A percentile compares a stretch with the other conserved stretches of the same genome.
phyloP scores from a whole-genome alignment of 2,113 vertebrate species.

The Nesogale talazaci region DNA sequence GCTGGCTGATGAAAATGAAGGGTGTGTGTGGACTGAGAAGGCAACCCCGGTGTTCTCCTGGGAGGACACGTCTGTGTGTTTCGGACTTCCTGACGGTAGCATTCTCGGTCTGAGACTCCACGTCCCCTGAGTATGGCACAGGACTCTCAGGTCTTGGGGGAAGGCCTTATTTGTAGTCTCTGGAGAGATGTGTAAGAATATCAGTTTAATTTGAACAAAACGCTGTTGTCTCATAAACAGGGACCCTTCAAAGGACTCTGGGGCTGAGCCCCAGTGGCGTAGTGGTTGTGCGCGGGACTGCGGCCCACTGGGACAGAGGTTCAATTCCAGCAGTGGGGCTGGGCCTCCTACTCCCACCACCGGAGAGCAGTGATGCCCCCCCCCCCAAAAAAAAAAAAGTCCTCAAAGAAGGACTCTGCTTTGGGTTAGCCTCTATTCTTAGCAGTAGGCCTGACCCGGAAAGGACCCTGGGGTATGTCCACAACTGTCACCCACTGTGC shows the following conservation, averaged over 20 bases:
- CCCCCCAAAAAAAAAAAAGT: too few relatives aligned
- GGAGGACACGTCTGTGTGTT: background rate
- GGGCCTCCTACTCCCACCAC: too few relatives aligned
- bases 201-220: background rate
- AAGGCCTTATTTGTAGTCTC: background rate
- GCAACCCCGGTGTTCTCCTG: background rate
- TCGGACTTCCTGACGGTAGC: background rate
- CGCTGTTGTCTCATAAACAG: background rate
- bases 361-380: too few relatives aligned
- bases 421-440: background rate
- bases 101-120: background rate
- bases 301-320: too few relatives aligned
- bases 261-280: too few relatives aligned
- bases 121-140: background rate
- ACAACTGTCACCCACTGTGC: too few relatives aligned
- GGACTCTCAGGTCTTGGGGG: background rate
- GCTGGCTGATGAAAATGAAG: conserved; percentile 20
- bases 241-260: background rate
- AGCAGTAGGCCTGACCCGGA: background rate
- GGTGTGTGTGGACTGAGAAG: background rate
- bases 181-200: background rate
- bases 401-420: background rate
- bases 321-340: too few relatives aligned
- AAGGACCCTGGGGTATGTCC: background rate
- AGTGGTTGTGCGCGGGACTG: too few relatives aligned